These are phyloP conservation scores for Scaptomyza flava DNA, from an alignment of 2,888 invertebrate genomes.

Conservation along the genomic window DNA sequence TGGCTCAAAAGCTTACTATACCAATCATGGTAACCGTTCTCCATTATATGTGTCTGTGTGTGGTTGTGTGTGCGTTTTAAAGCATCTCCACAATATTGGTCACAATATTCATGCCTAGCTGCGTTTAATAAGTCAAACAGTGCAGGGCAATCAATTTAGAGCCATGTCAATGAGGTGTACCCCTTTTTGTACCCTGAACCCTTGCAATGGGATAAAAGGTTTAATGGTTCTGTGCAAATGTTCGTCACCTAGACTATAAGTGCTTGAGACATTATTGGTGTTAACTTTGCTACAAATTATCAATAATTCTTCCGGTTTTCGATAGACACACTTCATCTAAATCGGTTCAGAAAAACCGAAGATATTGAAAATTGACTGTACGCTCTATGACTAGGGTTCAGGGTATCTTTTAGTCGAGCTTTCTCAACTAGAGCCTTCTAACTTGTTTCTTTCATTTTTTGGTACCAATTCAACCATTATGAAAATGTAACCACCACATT, in stretches of 20 bases:
- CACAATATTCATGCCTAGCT: slow-evolving; percentile 59
- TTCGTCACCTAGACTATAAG: too few relatives aligned
- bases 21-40: slow-evolving; percentile 28
- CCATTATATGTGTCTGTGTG: not conserved
- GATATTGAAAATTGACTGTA: too few relatives aligned
- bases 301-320: too few relatives aligned
- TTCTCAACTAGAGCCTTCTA: too few relatives aligned
- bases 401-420: too few relatives aligned
- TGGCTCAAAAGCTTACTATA: slow-evolving; percentile 38
- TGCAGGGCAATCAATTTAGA: slow-evolving; percentile 55
- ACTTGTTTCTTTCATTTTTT: not conserved
- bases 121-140: slow-evolving; percentile 68
- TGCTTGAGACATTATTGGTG: too few relatives aligned
- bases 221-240: too few relatives aligned
- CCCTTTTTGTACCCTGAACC: slow-evolving; percentile 37
- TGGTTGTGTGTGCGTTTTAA: slow-evolving; percentile 19
- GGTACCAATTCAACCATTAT: not conserved
- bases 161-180: slow-evolving; percentile 52
- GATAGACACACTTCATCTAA: too few relatives aligned
- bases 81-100: slow-evolving; percentile 48
- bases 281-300: too few relatives aligned
- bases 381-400: too few relatives aligned
- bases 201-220: too few relatives aligned
- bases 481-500: slow-evolving; percentile 44
- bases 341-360: too few relatives aligned